Conservation (phyloP, 2,797 vertebrate genomes). For the Trachops cirrhosus region DNA sequence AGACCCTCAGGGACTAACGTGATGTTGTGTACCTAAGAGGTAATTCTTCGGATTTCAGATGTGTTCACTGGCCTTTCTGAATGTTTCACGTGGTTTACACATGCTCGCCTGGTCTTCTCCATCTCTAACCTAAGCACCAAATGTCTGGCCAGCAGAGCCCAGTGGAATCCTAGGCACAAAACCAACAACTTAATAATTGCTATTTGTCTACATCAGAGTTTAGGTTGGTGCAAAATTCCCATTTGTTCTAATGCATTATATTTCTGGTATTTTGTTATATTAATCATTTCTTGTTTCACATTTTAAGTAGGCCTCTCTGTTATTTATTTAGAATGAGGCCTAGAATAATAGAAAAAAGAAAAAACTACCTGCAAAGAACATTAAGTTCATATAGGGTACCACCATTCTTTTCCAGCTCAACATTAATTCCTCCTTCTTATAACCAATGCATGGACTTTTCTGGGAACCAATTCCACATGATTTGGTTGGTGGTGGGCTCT, state of each 20-base stretch:
- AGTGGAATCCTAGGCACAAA: not conserved
- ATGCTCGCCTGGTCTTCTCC: not conserved
- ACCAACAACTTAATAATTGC: not conserved
- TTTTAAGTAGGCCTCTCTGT: not conserved
- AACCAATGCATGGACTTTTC: not conserved
- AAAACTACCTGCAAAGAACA: not conserved
- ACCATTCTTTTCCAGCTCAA: not conserved
- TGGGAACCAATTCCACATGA: not conserved
- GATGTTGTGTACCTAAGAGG: not conserved
- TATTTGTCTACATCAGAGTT: not conserved
- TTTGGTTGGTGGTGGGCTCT: not conserved
- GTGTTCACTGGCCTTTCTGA: not conserved
- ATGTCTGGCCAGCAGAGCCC: not conserved
- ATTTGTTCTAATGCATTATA: not conserved
- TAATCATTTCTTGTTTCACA: not conserved
- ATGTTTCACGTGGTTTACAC: not conserved
- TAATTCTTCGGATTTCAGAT: not conserved
- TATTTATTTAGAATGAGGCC: not conserved
- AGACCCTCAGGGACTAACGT: not conserved
- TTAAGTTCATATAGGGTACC: not conserved
- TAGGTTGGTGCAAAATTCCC: not conserved
- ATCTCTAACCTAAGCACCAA: not conserved
- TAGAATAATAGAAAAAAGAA: not conserved
- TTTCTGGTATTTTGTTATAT: not conserved
- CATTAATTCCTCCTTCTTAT: not conserved